These are phyloP conservation scores for Acanthurus leucopareius DNA, from an alignment of 2,797 vertebrate genomes.

Conservation along the genomic window DNA sequence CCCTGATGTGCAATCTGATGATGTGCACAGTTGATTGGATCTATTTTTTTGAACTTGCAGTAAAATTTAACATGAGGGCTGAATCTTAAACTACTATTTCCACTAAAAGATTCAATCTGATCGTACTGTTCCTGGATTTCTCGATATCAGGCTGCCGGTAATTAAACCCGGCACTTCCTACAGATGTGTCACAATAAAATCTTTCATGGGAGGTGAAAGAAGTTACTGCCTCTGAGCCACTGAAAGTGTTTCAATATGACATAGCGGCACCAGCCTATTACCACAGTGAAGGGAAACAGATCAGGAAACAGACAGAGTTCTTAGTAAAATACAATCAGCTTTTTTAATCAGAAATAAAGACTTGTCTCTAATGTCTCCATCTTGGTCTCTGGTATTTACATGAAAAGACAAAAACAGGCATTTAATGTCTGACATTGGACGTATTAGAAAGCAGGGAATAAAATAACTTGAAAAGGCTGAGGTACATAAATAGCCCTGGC, in stretches of 20 bases:
- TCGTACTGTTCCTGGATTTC: background rate
- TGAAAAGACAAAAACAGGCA: background rate
- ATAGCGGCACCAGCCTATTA: background rate
- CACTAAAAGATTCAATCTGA: slow-evolving; percentile 3
- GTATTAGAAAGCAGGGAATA: slow-evolving; percentile 4
- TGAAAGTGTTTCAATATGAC: slow-evolving; percentile 15
- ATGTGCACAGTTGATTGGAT: background rate
- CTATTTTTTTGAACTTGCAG: background rate
- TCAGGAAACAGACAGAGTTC: background rate
- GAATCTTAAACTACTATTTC: slow-evolving; percentile 5
- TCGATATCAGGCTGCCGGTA: too few relatives aligned
- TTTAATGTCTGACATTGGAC: slow-evolving; percentile 4
- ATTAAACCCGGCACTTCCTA: too few relatives aligned
- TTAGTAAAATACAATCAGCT: background rate
- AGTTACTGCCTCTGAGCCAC: background rate
- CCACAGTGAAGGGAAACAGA: background rate
- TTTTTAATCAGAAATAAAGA: background rate
- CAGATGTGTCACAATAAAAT: slow-evolving; percentile 10
- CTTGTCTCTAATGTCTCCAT: background rate
- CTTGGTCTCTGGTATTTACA: background rate
- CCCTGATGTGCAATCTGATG: background rate
- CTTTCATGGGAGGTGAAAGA: background rate
- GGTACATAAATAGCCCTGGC: background rate
- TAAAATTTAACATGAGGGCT: background rate
- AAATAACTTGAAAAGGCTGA: too few relatives aligned